Evolutionary conservation across 2,113 vertebrate genomes (phyloP), one percentile per base, ranked within the genome.

Genomic region (Phoxinus phoxinus): DNA sequence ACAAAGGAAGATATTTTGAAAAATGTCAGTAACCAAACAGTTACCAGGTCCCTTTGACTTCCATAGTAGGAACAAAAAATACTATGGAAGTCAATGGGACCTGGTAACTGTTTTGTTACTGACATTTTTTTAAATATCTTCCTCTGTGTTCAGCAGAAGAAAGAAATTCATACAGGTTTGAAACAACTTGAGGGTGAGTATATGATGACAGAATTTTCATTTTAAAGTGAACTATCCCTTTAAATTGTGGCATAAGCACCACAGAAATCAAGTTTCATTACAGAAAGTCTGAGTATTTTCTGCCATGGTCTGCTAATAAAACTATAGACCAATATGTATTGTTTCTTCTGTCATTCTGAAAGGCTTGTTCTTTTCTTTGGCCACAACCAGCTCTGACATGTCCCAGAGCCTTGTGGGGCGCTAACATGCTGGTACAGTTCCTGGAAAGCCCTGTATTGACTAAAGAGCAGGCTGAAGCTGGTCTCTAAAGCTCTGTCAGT

Each of bases 381-480:
- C 41, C 58, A 63, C 37, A 30, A 37, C n/a, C 76, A 9, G 78
- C 41, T 23, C 37, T 67, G 59, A 69, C 44, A 30, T 65, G 59
- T 48, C 80, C 61, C 61, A 19, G 0, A 27, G 44, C 61, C 44
- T 78, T 79, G 17, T 79, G 83, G 51, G 80, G n/a, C 0, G 6
- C 25, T 21, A 25, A 77, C 67, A n/a, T 30, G 61, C 56, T 59
- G n/a, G 13, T 7, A 56, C 63, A 72, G 27, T 75, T 37, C 67
- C 86, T 81, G 76, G 51, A 81, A 84, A 81, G 86, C 56, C 12
- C 30, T 25, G 19, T 25, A 13, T 59, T 85, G 81, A 58, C 72
- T 46, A 61, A 53, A 72, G 23, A 72, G 32, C 13, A 53, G 37
- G 51, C 51, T 35, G 27, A 53, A 25, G 63, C 63, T 61, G 30